These are phyloP conservation scores for Hirudo medicinalis DNA, from an alignment of 1,140 invertebrate species.

Conservation along the genomic window DNA sequence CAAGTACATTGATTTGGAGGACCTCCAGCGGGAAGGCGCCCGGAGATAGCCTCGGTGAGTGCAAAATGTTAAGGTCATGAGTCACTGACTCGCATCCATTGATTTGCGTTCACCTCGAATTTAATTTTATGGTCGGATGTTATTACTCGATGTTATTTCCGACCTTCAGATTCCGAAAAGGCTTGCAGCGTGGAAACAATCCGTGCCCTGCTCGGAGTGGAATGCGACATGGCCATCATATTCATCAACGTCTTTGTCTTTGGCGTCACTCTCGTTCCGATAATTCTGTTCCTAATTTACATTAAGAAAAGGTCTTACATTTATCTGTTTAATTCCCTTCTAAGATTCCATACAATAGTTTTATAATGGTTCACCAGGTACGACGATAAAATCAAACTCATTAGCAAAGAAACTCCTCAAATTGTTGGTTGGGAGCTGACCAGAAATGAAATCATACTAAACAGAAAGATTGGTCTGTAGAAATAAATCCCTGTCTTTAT, in stretches of 20 bases:
- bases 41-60: conserved; percentile 49
- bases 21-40: conserved; percentile 49
- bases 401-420: conserved; percentile 34
- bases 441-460: conserved; percentile 66
- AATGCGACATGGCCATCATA: conserved; percentile 59
- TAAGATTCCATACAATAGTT: no score
- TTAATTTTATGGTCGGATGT: no score
- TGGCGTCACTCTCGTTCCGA: conserved; percentile 46
- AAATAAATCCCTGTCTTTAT: no score
- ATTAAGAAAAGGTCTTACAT: conserved; percentile 52
- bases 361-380: conserved; percentile 44
- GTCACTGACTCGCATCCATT: no score
- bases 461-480: conserved; percentile 51
- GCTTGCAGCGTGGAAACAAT: conserved; percentile 54
- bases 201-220: conserved; percentile 51
- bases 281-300: conserved; percentile 52
- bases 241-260: conserved; percentile 58
- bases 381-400: conserved; percentile 45
- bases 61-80: no score
- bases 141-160: no score
- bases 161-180: conserved; percentile 31
- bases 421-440: conserved; percentile 75
- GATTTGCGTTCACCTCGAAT: no score
- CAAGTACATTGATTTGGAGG: conserved; percentile 51
- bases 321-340: no score